A percentile compares a stretch with the other conserved stretches of the same genome.
phyloP scores from a whole-genome alignment of 2,113 vertebrate genomes.

The Zeus faber region DNA sequence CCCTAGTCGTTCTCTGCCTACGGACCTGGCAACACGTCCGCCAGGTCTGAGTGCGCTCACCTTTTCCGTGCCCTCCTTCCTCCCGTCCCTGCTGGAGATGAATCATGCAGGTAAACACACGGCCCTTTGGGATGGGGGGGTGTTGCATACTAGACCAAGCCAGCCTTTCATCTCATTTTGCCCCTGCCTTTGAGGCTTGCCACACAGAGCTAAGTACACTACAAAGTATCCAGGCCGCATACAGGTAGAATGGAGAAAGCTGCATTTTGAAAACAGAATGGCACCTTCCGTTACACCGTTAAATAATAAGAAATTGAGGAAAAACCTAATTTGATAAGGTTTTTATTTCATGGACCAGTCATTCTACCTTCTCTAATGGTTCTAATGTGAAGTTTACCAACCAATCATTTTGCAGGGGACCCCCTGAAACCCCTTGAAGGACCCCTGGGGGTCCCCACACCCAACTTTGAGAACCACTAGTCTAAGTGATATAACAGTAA shows the following conservation, averaged over 20 bases:
- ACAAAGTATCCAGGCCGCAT: neutral
- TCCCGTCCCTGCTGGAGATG: slow-evolving; percentile 44
- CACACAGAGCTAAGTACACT: neutral
- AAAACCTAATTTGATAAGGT: too few species aligned
- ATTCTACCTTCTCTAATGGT: too few species aligned
- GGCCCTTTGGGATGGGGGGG: slow-evolving; percentile 1
- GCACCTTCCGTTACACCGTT: too few species aligned
- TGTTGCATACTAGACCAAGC: slow-evolving; percentile 12
- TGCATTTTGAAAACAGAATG: slow-evolving; percentile 1
- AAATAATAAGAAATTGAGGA: too few species aligned
- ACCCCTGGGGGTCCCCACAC: too few species aligned
- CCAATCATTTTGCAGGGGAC: too few species aligned
- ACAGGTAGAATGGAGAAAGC: neutral
- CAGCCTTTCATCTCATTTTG: slow-evolving; percentile 29
- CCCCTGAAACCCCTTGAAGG: too few species aligned
- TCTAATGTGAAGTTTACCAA: too few species aligned
- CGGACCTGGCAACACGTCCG: slow-evolving; percentile 31
- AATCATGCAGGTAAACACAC: slow-evolving; percentile 60
- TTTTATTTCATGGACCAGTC: too few species aligned
- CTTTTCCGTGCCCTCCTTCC: slow-evolving; percentile 32
- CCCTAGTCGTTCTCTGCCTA: slow-evolving; percentile 13
- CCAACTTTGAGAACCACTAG: too few species aligned
- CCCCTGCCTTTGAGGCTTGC: slow-evolving; percentile 10
- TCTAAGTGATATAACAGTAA: too few species aligned
- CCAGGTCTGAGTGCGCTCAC: neutral